phyloP scores from a whole-genome alignment of 2,797 vertebrate species.

The Lateolabrax maculatus region DNA sequence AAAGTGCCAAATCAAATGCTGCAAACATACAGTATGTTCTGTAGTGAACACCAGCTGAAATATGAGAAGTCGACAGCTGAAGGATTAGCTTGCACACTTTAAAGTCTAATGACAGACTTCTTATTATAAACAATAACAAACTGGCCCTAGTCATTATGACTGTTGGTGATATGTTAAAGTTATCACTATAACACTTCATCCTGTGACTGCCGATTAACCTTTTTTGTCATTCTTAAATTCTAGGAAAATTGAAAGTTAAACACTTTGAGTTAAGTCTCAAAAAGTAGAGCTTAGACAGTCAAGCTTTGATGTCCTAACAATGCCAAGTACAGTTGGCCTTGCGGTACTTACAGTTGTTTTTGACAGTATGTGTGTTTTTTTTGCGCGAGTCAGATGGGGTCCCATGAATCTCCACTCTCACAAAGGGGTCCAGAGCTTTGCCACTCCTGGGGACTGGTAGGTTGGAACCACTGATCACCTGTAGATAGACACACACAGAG shows the following conservation, averaged over 20 bases:
- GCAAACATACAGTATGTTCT: neutral
- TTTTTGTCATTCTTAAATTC: neutral
- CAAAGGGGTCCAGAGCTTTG: constrained; percentile 79
- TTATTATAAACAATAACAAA: neutral
- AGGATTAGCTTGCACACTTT: neutral
- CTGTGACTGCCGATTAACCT: neutral
- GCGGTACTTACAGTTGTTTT: constrained; percentile 86
- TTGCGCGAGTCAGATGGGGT: constrained; percentile 81
- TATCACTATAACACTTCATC: constrained; percentile 1
- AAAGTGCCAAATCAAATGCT: constrained; percentile 4
- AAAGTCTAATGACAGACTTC: constrained; percentile 6
- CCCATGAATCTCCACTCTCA: constrained; percentile 89
- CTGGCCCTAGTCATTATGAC: neutral
- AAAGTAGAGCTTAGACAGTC: constrained; percentile 10
- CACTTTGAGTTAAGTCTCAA: neutral
- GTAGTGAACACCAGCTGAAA: neutral
- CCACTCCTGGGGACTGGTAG: constrained; percentile 65
- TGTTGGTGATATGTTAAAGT: neutral
- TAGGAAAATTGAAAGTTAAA: neutral
- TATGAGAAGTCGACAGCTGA: neutral
- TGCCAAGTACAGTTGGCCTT: neutral
- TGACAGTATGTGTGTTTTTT: constrained; percentile 84
- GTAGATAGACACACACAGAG: constrained; percentile 15
- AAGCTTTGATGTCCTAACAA: neutral
- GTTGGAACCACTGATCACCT: constrained; percentile 90